Percentiles rank a stretch among this genome's conserved stretches.
Evolutionary conservation across 37 sponge, comb jelly and placozoan species (phyloP).

Genomic region (Spongia lamella): DNA sequence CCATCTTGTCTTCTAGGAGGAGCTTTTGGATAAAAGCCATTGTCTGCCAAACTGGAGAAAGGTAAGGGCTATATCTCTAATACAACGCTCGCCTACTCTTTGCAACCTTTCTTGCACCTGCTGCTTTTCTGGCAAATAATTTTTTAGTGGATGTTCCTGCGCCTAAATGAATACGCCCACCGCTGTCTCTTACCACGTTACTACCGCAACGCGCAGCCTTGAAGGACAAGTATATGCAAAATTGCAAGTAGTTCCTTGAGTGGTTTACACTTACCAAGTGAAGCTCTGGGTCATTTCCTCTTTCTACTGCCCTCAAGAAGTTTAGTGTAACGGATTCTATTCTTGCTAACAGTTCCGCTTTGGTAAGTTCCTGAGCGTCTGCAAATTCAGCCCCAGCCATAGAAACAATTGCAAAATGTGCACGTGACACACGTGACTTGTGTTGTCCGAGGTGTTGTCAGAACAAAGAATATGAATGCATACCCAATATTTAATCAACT

Average conservation of each 20-base stretch:
- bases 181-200: slow-evolving; percentile 67
- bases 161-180: slow-evolving; percentile 60
- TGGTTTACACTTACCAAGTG: slow-evolving; percentile 33
- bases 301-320: slow-evolving; percentile 45
- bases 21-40: slow-evolving; percentile 66
- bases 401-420: too few relatives aligned
- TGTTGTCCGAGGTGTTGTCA: too few relatives aligned
- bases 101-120: slow-evolving; percentile 55
- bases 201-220: slow-evolving; percentile 46
- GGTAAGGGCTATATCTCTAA: background rate
- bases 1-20: slow-evolving; percentile 69
- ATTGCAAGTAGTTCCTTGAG: background rate
- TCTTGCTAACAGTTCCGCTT: slow-evolving; percentile 22
- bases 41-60: slow-evolving; percentile 73
- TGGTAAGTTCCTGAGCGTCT: slow-evolving; percentile 45
- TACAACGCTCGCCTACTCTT: slow-evolving; percentile 46
- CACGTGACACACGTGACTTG: too few relatives aligned
- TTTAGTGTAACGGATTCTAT: slow-evolving; percentile 45
- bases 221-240: background rate
- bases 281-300: slow-evolving; percentile 53
- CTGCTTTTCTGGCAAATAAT: slow-evolving; percentile 53
- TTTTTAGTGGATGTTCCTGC: slow-evolving; percentile 46
- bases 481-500: too few relatives aligned
- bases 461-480: too few relatives aligned
- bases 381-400: slow-evolving; percentile 23